phyloP scores from a whole-genome alignment of 2,797 vertebrate species.

The Sebastiscus tertius region DNA sequence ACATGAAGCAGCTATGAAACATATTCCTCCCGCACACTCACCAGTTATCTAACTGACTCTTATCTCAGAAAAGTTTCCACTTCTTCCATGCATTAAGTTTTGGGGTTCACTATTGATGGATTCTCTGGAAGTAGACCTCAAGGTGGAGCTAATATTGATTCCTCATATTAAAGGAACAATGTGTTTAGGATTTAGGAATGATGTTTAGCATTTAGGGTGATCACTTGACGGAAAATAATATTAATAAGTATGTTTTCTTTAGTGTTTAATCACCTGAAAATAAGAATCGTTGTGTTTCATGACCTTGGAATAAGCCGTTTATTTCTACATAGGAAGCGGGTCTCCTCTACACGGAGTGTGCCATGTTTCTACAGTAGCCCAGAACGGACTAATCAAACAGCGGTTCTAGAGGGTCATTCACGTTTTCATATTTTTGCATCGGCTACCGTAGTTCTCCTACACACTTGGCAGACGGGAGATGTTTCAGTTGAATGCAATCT shows the following conservation, averaged over 20 bases:
- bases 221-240: accelerated
- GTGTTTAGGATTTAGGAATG: too few relatives aligned
- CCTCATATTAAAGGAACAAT: background rate
- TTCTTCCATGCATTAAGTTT: background rate
- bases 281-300: background rate
- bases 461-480: background rate
- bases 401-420: background rate
- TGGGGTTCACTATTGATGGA: background rate
- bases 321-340: too few relatives aligned
- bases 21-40: background rate
- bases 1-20: background rate
- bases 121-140: background rate
- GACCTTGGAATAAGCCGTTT: too few relatives aligned
- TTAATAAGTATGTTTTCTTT: accelerated
- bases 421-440: accelerated
- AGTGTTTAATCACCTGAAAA: background rate
- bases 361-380: background rate
- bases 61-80: background rate
- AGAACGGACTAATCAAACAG: accelerated
- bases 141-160: background rate
- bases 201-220: background rate
- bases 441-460: accelerated
- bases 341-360: accelerated
- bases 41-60: background rate
- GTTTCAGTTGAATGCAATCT: background rate